These are phyloP conservation scores for Atherinomorus stipes DNA, from an alignment of 2,113 vertebrate genomes.

Conservation along the genomic window DNA sequence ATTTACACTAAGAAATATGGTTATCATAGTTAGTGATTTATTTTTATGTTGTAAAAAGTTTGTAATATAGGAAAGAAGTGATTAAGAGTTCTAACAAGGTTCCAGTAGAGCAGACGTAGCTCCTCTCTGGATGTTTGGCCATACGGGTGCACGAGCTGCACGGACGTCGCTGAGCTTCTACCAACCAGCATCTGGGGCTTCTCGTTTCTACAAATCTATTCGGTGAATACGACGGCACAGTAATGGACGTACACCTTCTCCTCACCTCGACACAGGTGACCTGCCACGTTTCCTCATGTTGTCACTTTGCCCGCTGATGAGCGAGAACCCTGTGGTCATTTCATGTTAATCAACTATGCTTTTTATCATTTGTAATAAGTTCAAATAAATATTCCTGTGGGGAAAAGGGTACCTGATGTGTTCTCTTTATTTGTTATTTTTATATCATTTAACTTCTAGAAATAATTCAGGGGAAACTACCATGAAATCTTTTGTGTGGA, in stretches of 20 bases:
- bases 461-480: too few species aligned
- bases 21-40: conserved; percentile 86
- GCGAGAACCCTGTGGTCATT: conserved; percentile 58
- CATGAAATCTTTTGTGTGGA: too few species aligned
- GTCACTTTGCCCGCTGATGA: conserved; percentile 53
- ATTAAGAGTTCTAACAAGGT: conserved; percentile 62
- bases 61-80: conserved; percentile 81
- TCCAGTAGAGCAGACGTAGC: conserved; percentile 31
- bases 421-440: neutral
- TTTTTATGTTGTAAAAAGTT: conserved; percentile 88
- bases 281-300: conserved; percentile 47
- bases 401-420: conserved; percentile 49
- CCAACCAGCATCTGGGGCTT: conserved; percentile 16
- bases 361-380: conserved; percentile 77
- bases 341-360: conserved; percentile 78
- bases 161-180: conserved; percentile 26
- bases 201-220: neutral
- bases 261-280: conserved; percentile 39
- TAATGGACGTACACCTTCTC: conserved; percentile 5
- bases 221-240: neutral
- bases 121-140: conserved; percentile 47
- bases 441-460: neutral
- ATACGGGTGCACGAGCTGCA: conserved; percentile 14
- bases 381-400: conserved; percentile 77
- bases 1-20: conserved; percentile 83